Conservation (phyloP, 1,140 invertebrate genomes). For the Stenopsyche tienmushanensis region DNA sequence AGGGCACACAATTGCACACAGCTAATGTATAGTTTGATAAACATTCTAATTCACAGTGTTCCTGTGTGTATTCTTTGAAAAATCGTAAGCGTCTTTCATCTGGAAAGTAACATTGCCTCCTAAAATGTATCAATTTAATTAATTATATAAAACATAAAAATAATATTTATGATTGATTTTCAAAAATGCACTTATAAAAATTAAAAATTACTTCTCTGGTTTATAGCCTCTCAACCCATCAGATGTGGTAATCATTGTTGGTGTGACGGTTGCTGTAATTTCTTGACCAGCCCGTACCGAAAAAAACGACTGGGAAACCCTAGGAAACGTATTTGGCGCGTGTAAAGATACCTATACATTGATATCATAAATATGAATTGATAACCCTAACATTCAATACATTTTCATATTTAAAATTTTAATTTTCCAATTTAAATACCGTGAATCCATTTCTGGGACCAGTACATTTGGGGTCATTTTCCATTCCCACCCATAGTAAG, state of each 20-base stretch:
- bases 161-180: not conserved
- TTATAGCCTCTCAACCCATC: slow-evolving; percentile 55
- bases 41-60: slow-evolving; percentile 49
- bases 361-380: slow-evolving; percentile 1
- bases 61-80: slow-evolving; percentile 47
- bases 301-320: slow-evolving; percentile 60
- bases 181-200: not conserved
- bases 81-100: slow-evolving; percentile 48
- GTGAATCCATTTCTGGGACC: not conserved
- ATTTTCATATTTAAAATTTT: not conserved
- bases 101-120: slow-evolving; percentile 56
- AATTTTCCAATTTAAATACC: not conserved
- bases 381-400: not conserved
- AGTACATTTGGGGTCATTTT: not conserved
- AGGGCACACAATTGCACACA: slow-evolving; percentile 45
- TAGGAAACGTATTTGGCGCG: slow-evolving; percentile 60
- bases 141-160: not conserved
- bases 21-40: slow-evolving; percentile 46
- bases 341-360: slow-evolving; percentile 58
- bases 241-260: slow-evolving; percentile 64
- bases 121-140: slow-evolving; percentile 39
- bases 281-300: slow-evolving; percentile 59
- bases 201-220: slow-evolving; percentile 47
- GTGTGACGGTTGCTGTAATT: slow-evolving; percentile 60
- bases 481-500: not conserved